phyloP scores from a whole-genome alignment of 2,113 vertebrate species.

The Oceanites oceanicus region DNA sequence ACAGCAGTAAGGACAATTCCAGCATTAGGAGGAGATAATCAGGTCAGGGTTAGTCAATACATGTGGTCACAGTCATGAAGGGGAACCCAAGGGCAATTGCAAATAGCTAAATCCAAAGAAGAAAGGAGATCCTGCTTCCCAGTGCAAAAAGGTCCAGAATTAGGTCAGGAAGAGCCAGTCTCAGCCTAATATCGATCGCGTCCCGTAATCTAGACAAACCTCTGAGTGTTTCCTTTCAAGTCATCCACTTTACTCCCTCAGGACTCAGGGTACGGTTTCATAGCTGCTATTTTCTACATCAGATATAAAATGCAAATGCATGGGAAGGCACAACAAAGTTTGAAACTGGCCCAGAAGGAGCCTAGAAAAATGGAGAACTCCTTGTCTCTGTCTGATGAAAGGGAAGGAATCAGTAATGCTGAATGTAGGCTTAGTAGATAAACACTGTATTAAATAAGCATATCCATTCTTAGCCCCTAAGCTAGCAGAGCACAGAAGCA shows the following conservation, averaged over 20 bases:
- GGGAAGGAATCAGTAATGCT: constrained; percentile 45
- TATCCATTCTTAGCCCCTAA: constrained; percentile 48
- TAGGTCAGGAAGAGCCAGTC: neutral
- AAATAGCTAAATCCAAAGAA: neutral
- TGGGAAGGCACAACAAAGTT: constrained; percentile 7
- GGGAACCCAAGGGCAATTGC: neutral
- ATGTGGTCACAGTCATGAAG: neutral
- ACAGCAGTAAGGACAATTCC: neutral
- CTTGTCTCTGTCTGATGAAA: constrained; percentile 29
- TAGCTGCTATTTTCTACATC: constrained; percentile 25
- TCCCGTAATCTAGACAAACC: neutral
- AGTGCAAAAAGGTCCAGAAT: neutral
- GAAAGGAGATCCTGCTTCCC: neutral
- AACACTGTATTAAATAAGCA: constrained; percentile 39
- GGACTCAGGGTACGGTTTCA: neutral
- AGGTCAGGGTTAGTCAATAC: neutral
- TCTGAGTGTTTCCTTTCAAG: constrained; percentile 16
- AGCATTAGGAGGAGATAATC: neutral
- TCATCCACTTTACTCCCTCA: neutral
- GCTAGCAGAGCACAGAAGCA: constrained; percentile 21
- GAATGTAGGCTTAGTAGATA: constrained; percentile 36
- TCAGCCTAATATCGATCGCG: neutral
- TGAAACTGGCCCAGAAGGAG: constrained; percentile 34
- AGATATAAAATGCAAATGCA: constrained; percentile 45
- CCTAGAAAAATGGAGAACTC: constrained; percentile 1